These are phyloP conservation scores for Proctacanthus coquilletti DNA, from an alignment of 1,140 invertebrate species.

Conservation along the genomic window DNA sequence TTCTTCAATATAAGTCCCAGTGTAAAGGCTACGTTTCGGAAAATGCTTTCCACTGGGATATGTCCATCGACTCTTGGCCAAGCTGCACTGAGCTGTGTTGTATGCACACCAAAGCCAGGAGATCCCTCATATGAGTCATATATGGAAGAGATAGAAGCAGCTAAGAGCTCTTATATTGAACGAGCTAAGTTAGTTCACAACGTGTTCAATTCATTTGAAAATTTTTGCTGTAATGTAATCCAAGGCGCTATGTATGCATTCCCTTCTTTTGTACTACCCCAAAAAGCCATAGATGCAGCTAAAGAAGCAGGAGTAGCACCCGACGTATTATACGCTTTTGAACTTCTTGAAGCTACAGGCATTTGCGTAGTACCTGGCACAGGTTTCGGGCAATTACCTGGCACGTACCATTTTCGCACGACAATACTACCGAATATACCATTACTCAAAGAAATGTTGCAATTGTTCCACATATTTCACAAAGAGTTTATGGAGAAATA, in stretches of 20 bases:
- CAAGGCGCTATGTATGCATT: conserved; percentile 80
- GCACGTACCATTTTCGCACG: conserved; percentile 71
- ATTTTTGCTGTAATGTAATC: not conserved
- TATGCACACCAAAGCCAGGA: not conserved
- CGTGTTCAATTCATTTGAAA: not conserved
- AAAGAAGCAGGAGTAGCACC: conserved; percentile 40
- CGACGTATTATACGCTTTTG: conserved; percentile 73
- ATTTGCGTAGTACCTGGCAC: conserved; percentile 60
- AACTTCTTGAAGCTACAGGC: conserved; percentile 65
- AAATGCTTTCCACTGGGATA: not conserved
- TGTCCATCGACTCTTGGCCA: not conserved
- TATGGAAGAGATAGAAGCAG: not conserved
- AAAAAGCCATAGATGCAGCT: conserved; percentile 45
- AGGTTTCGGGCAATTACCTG: conserved; percentile 72
- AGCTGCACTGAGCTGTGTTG: not conserved
- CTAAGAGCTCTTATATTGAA: not conserved
- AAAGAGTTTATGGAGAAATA: not conserved
- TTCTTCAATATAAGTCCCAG: not conserved
- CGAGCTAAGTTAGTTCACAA: not conserved
- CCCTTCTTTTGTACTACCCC: conserved; percentile 46
- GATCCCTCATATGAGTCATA: not conserved
- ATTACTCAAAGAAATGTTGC: conserved; percentile 54
- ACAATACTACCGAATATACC: conserved; percentile 61
- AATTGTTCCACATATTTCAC: conserved; percentile 30
- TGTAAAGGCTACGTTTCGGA: not conserved